A percentile compares a stretch with the other conserved stretches of the same genome.
phyloP scores from a whole-genome alignment of 2,113 vertebrate genomes.

The Corydoras maculifer region DNA sequence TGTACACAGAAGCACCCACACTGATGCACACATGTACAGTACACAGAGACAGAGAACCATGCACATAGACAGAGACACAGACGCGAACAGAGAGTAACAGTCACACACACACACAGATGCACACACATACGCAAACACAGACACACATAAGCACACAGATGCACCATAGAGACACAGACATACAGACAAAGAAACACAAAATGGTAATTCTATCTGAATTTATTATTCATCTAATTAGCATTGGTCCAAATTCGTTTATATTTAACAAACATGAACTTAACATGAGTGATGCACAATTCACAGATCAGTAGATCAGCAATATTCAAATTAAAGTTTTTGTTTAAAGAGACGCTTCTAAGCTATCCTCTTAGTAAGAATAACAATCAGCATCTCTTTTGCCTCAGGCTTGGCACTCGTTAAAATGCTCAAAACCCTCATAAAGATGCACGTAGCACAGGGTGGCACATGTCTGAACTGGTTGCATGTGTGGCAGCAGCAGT shows the following conservation, averaged over 20 bases:
- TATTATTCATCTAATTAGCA: too few species aligned
- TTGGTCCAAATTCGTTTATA: too few species aligned
- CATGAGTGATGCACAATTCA: too few species aligned
- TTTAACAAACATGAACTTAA: too few species aligned
- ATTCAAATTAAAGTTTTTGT: neutral
- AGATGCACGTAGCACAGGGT: conserved; percentile 10
- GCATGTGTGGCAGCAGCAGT: neutral
- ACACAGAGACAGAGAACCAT: too few species aligned
- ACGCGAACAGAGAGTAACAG: conserved; percentile 1
- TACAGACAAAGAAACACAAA: too few species aligned
- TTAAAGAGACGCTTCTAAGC: neutral
- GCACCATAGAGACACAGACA: too few species aligned
- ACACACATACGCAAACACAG: neutral
- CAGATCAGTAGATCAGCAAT: neutral
- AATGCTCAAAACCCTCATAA: conserved; percentile 26
- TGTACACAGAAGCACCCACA: too few species aligned
- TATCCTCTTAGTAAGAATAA: conserved; percentile 1
- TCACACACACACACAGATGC: conserved; percentile 12
- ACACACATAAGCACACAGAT: too few species aligned
- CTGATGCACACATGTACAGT: too few species aligned
- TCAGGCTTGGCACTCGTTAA: conserved; percentile 22
- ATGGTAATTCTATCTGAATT: too few species aligned
- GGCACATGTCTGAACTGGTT: conserved; percentile 31
- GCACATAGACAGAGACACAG: neutral
- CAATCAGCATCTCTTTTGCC: neutral